Evolutionary conservation across 1,140 invertebrate genomes (phyloP).

Genomic region (Chlorops oryzae): DNA sequence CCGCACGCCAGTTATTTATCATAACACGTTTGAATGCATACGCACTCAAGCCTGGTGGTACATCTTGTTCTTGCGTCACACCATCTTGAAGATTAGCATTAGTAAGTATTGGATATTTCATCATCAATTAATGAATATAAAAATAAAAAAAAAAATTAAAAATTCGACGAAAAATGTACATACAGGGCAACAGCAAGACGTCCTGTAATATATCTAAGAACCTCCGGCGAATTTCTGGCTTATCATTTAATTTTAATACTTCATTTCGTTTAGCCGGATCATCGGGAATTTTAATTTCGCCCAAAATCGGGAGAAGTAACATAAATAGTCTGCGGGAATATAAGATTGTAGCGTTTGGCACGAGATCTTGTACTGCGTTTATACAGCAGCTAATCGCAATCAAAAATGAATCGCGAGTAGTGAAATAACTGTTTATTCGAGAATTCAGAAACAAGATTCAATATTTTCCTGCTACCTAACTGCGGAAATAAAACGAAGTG

Average conservation of each 20-base stretch:
- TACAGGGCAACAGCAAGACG: slow-evolving; percentile 76
- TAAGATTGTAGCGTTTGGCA: too few species aligned
- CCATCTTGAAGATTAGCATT: too few species aligned
- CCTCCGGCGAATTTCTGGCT: slow-evolving; percentile 50
- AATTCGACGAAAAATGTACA: too few species aligned
- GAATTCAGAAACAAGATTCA: too few species aligned
- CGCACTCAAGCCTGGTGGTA: slow-evolving; percentile 74
- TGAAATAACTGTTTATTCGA: too few species aligned
- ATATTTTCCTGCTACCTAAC: too few species aligned
- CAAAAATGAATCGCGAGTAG: too few species aligned
- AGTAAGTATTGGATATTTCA: too few species aligned
- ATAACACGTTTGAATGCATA: slow-evolving; percentile 73
- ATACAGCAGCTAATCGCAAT: too few species aligned
- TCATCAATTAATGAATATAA: too few species aligned
- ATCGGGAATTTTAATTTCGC: slow-evolving; percentile 62
- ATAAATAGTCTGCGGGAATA: slow-evolving; percentile 66
- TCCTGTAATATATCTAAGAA: slow-evolving; percentile 76
- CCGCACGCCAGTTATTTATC: slow-evolving; percentile 66
- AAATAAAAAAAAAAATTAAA: slow-evolving; percentile 1
- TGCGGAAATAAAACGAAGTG: too few species aligned
- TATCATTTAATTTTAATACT: slow-evolving; percentile 55
- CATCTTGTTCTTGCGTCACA: slow-evolving; percentile 38
- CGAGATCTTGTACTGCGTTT: too few species aligned
- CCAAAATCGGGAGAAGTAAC: slow-evolving; percentile 72
- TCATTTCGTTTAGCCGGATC: slow-evolving; percentile 58